phyloP scores from a whole-genome alignment of 2,113 vertebrate genomes.

The Conger conger region DNA sequence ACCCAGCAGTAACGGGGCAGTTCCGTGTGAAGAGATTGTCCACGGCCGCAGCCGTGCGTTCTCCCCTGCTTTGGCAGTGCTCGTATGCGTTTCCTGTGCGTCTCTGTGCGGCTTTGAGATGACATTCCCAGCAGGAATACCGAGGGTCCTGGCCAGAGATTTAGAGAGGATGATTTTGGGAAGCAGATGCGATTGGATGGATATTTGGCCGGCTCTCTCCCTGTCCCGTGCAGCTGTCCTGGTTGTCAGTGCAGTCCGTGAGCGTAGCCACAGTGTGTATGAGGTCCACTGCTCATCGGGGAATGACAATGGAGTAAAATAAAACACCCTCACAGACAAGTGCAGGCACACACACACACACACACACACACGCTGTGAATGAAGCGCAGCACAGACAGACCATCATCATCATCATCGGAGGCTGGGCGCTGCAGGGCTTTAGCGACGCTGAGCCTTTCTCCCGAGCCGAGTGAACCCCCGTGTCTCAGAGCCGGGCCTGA shows the following conservation, averaged over 20 bases:
- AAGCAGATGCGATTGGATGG: slow-evolving; percentile 11
- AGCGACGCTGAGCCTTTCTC: not conserved
- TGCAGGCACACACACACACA: not conserved
- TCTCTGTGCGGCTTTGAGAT: not conserved
- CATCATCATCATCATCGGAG: not conserved
- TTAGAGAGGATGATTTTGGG: not conserved
- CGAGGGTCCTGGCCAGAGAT: not conserved
- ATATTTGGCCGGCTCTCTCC: not conserved
- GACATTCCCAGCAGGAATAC: not conserved
- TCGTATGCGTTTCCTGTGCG: not conserved
- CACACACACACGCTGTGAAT: too few relatives aligned
- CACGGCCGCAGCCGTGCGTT: too few relatives aligned
- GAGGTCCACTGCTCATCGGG: not conserved
- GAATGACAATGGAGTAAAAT: not conserved
- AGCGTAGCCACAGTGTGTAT: not conserved
- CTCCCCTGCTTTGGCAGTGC: too few relatives aligned
- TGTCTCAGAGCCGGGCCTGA: not conserved
- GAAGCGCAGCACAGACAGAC: not conserved
- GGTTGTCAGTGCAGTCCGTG: not conserved
- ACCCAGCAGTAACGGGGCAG: too few relatives aligned
- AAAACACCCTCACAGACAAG: not conserved
- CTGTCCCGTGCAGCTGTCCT: not conserved
- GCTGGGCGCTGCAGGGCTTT: too few relatives aligned
- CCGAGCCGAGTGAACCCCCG: not conserved
- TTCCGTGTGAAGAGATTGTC: too few relatives aligned